phyloP scores from a whole-genome alignment of 2,888 invertebrate species.

The Polymixis flavicincta region DNA sequence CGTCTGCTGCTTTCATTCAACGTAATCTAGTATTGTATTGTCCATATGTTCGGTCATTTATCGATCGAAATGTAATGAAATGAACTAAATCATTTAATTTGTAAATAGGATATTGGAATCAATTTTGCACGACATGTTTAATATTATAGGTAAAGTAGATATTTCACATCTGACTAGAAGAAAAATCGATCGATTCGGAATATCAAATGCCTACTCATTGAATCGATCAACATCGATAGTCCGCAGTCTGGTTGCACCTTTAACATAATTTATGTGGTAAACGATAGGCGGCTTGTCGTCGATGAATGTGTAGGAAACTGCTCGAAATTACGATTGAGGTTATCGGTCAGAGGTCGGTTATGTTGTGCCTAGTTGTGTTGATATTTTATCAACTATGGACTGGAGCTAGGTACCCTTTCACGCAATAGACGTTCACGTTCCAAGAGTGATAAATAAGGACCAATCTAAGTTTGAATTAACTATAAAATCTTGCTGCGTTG shows the following conservation, averaged over 20 bases:
- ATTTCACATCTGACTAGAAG: background rate
- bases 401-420: slow-evolving; percentile 26
- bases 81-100: background rate
- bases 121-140: background rate
- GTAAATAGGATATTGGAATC: background rate
- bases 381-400: background rate
- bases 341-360: slow-evolving; percentile 42
- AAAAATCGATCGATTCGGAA: background rate
- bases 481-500: background rate
- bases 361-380: background rate
- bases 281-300: slow-evolving; percentile 10
- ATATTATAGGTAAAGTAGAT: background rate
- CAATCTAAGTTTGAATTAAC: background rate
- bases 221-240: background rate
- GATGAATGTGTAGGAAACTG: slow-evolving; percentile 27
- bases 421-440: slow-evolving; percentile 35
- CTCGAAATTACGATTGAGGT: slow-evolving; percentile 29
- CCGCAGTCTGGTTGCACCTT: slow-evolving; percentile 6
- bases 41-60: background rate
- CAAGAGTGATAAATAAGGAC: slow-evolving; percentile 11
- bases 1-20: background rate
- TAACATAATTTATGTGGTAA: slow-evolving; percentile 42
- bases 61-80: background rate
- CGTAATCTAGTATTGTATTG: background rate
- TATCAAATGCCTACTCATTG: background rate